Percentiles rank a stretch among this genome's conserved stretches.
phyloP scores from a whole-genome alignment of 2,113 vertebrate genomes.

The Oryzias woworae region DNA sequence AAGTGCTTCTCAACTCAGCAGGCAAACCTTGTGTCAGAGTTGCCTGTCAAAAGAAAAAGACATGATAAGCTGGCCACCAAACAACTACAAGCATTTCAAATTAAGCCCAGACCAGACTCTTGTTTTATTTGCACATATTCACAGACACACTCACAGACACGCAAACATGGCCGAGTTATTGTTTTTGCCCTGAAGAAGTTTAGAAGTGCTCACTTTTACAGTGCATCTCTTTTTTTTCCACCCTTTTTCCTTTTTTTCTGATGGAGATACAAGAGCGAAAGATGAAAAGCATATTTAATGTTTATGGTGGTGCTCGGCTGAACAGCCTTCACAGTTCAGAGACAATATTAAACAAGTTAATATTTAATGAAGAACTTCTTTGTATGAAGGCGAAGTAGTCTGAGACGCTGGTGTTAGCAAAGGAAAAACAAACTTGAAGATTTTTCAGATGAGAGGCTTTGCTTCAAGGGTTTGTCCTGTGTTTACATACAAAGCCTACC shows the following conservation, averaged over 20 bases:
- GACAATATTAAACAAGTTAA: slow-evolving; percentile 85
- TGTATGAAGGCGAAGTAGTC: slow-evolving; percentile 74
- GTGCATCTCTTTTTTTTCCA: slow-evolving; percentile 44
- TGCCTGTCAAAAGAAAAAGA: slow-evolving; percentile 44
- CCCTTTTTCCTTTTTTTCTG: slow-evolving; percentile 50
- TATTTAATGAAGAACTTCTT: slow-evolving; percentile 82
- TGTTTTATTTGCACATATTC: slow-evolving; percentile 36
- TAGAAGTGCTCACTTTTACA: slow-evolving; percentile 65
- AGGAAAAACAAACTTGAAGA: slow-evolving; percentile 81
- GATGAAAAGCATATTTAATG: slow-evolving; percentile 86
- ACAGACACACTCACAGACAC: slow-evolving; percentile 20
- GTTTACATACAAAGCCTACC: slow-evolving; percentile 42
- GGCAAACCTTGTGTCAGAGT: slow-evolving; percentile 49
- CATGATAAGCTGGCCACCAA: slow-evolving; percentile 44
- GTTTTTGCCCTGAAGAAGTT: slow-evolving; percentile 74
- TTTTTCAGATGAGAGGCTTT: slow-evolving; percentile 64
- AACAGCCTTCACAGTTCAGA: slow-evolving; percentile 75
- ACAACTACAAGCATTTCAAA: slow-evolving; percentile 68
- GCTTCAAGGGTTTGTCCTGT: slow-evolving; percentile 53
- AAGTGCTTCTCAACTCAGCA: slow-evolving; percentile 49
- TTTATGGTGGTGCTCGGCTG: slow-evolving; percentile 74
- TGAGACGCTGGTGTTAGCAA: slow-evolving; percentile 68
- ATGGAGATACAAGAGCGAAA: slow-evolving; percentile 70
- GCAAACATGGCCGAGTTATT: slow-evolving; percentile 48
- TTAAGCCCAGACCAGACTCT: slow-evolving; percentile 50